A percentile compares a stretch with the other conserved stretches of the same genome.
phyloP scores from a whole-genome alignment of 2,888 invertebrate species.

The Lysandra bellargus region DNA sequence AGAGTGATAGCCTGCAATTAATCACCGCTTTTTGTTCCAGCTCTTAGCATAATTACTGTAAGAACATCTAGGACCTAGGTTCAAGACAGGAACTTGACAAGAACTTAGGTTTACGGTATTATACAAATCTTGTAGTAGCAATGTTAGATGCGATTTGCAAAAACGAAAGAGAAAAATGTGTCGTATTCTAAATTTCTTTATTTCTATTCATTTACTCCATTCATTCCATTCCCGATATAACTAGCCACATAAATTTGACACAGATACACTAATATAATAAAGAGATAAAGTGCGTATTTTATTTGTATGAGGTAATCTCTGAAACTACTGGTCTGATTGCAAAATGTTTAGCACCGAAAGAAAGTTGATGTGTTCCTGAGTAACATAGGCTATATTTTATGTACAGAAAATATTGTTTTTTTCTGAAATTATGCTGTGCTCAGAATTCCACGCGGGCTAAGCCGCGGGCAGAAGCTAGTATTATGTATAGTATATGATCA shows the following conservation, averaged over 20 bases:
- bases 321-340: too few relatives aligned
- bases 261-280: not conserved
- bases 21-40: conserved; percentile 67
- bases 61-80: conserved; percentile 30
- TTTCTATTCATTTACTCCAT: not conserved
- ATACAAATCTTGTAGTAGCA: not conserved
- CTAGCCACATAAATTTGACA: too few relatives aligned
- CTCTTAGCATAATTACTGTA: conserved; percentile 67
- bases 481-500: too few relatives aligned
- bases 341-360: too few relatives aligned
- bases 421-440: too few relatives aligned
- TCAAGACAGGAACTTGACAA: conserved; percentile 3
- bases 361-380: too few relatives aligned
- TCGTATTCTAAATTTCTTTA: not conserved
- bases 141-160: not conserved
- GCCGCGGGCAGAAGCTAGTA: too few relatives aligned
- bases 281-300: too few relatives aligned
- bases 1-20: conserved; percentile 71
- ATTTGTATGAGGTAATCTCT: too few relatives aligned
- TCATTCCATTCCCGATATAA: not conserved
- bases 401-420: too few relatives aligned
- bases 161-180: not conserved
- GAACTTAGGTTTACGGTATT: conserved; percentile 10
- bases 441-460: too few relatives aligned
- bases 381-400: too few relatives aligned